Base-by-base conservation (phyloP, 2,888 invertebrate species). In the Clivina fossor region DNA sequence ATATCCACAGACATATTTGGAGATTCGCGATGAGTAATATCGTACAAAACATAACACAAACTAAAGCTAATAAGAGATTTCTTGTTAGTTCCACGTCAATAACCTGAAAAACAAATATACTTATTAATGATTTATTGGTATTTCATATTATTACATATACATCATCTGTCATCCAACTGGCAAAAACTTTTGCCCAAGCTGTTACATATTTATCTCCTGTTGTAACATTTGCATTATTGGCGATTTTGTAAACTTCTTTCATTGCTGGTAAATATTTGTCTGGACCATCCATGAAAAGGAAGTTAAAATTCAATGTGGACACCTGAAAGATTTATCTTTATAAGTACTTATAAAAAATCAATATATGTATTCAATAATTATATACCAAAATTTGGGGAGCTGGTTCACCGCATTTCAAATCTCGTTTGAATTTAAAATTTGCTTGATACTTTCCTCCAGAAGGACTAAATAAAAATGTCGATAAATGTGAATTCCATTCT, bases 31-130 rank as follows among this genome's bases (percentile, higher is more conserved):
- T 87, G 19, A 92, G 75, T 19, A 90, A 68, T 9, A 85, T 71
- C 0, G 90, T 90, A 64, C 88, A 88, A n/a, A 82, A 68, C 83
- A 90, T 88, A 0, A 91, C 90, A 70, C 89, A 88, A 22, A 85
- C 66, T 55, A 90, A 75, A 0, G 90, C 90, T 38, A 91, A 72
- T 53, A 84, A 79, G 56, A 92, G 78, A 71, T 90, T 91, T 58
- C 89, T 77, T 62, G 84, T 81, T 9, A 91, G 83, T 75, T 91
- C 92, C 18, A 78, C 74, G 4, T 83, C 83, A 58, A 92, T 87
- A 5, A 84, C 73, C 78, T 80, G 60, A 16, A 71, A 71, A 60
- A 22, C 49, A 47, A 50, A 33, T 41, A 57, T 22, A 24, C n/a
- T 22, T 35, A 38, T 38, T 9, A 38, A 20, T 16, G 11, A 18